Conservation (phyloP, 2,888 invertebrate species). For the Andrena dorsata region DNA sequence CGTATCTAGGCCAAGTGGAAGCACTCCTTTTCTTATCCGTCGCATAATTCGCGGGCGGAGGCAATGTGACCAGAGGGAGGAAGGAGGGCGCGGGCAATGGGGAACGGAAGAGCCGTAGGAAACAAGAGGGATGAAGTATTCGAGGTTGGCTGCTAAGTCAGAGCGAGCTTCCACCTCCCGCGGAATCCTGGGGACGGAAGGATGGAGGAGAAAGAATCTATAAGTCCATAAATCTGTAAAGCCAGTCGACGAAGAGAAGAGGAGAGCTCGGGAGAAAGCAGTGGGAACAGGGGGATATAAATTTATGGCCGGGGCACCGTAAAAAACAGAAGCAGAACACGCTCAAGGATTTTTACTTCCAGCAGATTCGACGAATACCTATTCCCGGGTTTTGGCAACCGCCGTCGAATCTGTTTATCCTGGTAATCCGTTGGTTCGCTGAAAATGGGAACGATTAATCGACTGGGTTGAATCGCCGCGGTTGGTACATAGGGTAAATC, state of each 20-base stretch:
- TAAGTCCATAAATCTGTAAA: conserved; percentile 82
- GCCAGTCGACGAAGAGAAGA: conserved; percentile 48
- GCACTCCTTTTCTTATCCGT: conserved; percentile 22
- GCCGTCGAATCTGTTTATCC: conserved; percentile 29
- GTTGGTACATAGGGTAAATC: not conserved
- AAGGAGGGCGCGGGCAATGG: conserved; percentile 8
- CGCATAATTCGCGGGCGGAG: conserved; percentile 33
- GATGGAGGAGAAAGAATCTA: conserved; percentile 79
- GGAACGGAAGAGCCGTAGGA: conserved; percentile 23
- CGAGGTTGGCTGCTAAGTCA: conserved; percentile 48
- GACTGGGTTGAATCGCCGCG: not conserved
- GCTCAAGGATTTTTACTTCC: conserved; percentile 71
- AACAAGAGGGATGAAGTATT: conserved; percentile 22
- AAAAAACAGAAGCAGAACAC: conserved; percentile 72
- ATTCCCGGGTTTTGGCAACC: conserved; percentile 13
- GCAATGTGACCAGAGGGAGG: conserved; percentile 10
- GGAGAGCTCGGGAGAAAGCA: conserved; percentile 38
- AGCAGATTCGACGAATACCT: conserved; percentile 55
- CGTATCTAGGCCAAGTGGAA: conserved; percentile 34
- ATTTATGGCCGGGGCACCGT: conserved; percentile 73
- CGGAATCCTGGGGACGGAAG: conserved; percentile 45
- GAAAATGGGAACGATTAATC: conserved; percentile 2
- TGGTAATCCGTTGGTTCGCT: not conserved
- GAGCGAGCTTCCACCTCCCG: conserved; percentile 55
- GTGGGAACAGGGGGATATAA: conserved; percentile 71